These are phyloP conservation scores for Pocillopora verrucosa DNA, from an alignment of 64 coral and sea anemone species.

Conservation along the genomic window DNA sequence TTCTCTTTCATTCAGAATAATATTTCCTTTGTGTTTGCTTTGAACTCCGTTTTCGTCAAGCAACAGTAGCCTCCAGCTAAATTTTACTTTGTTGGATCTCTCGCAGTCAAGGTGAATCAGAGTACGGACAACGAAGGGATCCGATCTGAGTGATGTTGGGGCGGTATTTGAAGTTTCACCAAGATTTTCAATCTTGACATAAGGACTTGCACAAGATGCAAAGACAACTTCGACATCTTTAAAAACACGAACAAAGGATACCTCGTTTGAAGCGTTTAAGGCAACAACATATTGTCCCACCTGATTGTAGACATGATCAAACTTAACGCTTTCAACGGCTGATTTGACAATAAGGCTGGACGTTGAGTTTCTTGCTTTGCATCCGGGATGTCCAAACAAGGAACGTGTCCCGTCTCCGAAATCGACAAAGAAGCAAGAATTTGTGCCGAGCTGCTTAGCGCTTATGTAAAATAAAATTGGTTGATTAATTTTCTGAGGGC, in stretches of 20 bases:
- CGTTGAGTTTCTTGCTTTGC: background rate
- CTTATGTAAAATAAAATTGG: background rate
- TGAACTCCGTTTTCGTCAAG: background rate
- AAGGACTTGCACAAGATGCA: background rate
- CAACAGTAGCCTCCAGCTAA: background rate
- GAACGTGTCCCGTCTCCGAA: background rate
- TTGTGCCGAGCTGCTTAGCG: background rate
- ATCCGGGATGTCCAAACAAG: conserved; percentile 16
- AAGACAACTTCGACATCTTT: background rate
- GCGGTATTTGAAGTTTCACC: background rate
- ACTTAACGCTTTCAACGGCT: conserved; percentile 2
- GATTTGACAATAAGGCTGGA: background rate
- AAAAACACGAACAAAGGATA: background rate
- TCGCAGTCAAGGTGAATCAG: background rate
- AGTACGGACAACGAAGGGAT: background rate
- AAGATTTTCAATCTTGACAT: background rate
- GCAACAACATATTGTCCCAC: background rate
- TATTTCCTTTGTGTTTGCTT: background rate
- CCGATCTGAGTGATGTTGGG: background rate
- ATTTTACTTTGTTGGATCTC: conserved; percentile 21
- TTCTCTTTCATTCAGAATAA: conserved; percentile 5
- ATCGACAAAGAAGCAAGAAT: conserved; percentile 11
- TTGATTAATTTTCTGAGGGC: background rate
- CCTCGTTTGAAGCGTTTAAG: conserved; percentile 14
- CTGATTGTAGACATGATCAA: background rate